These are phyloP conservation scores for Adrianichthys oophorus DNA, from an alignment of 2,797 vertebrate species.

Conservation along the genomic window DNA sequence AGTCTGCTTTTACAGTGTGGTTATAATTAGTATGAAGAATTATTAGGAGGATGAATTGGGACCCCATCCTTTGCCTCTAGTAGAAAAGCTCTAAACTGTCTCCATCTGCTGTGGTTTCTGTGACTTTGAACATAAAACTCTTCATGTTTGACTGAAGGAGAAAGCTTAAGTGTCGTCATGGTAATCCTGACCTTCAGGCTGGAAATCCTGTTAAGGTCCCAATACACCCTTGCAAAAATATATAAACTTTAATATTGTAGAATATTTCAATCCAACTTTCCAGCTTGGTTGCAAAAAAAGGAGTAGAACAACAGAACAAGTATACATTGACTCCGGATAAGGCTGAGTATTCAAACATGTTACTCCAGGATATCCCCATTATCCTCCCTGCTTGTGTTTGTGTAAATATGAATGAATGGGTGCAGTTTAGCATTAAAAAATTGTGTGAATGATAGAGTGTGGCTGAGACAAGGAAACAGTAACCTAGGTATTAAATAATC, in stretches of 20 bases:
- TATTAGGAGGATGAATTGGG: too few relatives aligned
- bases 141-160: constrained; percentile 9
- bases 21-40: too few relatives aligned
- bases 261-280: constrained; percentile 7
- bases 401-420: constrained; percentile 9
- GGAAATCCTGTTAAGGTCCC: neutral
- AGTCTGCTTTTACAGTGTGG: too few relatives aligned
- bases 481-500: constrained; percentile 72
- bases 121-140: constrained; percentile 24
- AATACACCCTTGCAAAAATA: neutral
- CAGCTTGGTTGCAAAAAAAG: constrained; percentile 11
- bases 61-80: too few relatives aligned
- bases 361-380: constrained; percentile 13
- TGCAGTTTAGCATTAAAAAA: constrained; percentile 14
- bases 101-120: constrained; percentile 8
- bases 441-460: constrained; percentile 14
- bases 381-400: neutral
- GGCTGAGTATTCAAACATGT: constrained; percentile 48
- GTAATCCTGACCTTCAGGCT: constrained; percentile 50
- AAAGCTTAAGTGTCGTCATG: constrained; percentile 1
- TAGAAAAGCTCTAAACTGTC: too few relatives aligned
- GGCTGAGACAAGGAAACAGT: constrained; percentile 41
- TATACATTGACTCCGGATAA: constrained; percentile 49
- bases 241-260: constrained; percentile 1
- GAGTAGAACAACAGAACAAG: constrained; percentile 12